phyloP scores from a whole-genome alignment of 1,140 invertebrate species.

The Limonius californicus region DNA sequence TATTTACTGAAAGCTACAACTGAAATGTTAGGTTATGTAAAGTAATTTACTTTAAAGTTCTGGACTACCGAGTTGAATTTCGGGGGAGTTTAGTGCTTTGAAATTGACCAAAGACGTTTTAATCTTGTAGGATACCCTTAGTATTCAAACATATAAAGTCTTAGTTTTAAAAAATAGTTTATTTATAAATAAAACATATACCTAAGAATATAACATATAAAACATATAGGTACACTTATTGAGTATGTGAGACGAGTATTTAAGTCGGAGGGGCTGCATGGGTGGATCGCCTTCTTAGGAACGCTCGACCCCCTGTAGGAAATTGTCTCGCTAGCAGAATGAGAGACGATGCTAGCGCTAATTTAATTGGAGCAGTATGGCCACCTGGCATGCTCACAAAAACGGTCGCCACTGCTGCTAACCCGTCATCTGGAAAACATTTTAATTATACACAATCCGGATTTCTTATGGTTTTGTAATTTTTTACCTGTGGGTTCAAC shows the following conservation, averaged over 20 bases:
- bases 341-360: constrained; percentile 70
- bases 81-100: too few species aligned
- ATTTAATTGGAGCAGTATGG: constrained; percentile 62
- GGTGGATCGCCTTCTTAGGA: constrained; percentile 58
- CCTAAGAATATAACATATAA: constrained; percentile 9
- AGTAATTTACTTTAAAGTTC: too few species aligned
- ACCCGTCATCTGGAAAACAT: constrained; percentile 63
- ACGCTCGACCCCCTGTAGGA: constrained; percentile 57
- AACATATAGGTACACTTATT: constrained; percentile 11
- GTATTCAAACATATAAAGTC: too few species aligned
- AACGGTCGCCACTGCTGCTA: constrained; percentile 85
- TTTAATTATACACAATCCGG: too few species aligned
- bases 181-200: constrained; percentile 12
- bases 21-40: too few species aligned
- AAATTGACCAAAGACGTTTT: too few species aligned
- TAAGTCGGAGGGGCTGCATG: constrained; percentile 46
- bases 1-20: too few species aligned
- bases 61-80: too few species aligned
- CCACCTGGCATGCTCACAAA: constrained; percentile 86
- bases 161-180: constrained; percentile 2
- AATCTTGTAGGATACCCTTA: too few species aligned
- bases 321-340: constrained; percentile 64
- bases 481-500: constrained; percentile 72
- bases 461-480: too few species aligned
- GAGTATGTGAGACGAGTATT: background rate